These are phyloP conservation scores for Drosophila stalkeri DNA, from an alignment of 2,888 invertebrate species.

Conservation along the genomic window DNA sequence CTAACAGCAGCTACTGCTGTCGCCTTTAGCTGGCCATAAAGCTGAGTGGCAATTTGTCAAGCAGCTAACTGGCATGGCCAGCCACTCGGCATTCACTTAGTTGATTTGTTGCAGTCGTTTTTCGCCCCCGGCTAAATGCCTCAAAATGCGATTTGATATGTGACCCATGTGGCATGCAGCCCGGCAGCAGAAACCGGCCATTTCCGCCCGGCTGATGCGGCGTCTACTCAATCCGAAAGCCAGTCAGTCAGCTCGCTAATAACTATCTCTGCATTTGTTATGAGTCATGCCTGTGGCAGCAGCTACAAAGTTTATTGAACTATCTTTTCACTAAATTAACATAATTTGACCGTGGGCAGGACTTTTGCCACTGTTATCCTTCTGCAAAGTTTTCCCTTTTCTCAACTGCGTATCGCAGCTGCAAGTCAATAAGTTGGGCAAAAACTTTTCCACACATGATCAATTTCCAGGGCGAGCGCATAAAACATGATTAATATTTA, in stretches of 20 bases:
- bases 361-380: slow-evolving; percentile 37
- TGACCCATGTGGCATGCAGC: slow-evolving; percentile 51
- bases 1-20: not conserved
- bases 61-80: slow-evolving; percentile 74
- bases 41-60: slow-evolving; percentile 78
- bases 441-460: slow-evolving; percentile 68
- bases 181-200: slow-evolving; percentile 33
- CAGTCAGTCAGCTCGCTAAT: slow-evolving; percentile 31
- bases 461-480: slow-evolving; percentile 51
- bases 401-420: slow-evolving; percentile 26
- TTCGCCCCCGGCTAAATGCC: slow-evolving; percentile 72
- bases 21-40: slow-evolving; percentile 38
- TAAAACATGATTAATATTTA: slow-evolving; percentile 76
- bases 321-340: slow-evolving; percentile 59
- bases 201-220: slow-evolving; percentile 41
- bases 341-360: slow-evolving; percentile 67
- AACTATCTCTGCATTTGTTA: slow-evolving; percentile 62
- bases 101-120: slow-evolving; percentile 80
- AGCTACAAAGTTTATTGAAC: slow-evolving; percentile 60
- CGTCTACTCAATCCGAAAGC: slow-evolving; percentile 37
- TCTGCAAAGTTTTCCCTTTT: slow-evolving; percentile 54
- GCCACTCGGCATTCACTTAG: slow-evolving; percentile 65
- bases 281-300: slow-evolving; percentile 42
- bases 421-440: slow-evolving; percentile 69
- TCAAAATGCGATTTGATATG: slow-evolving; percentile 76